Base-by-base conservation (phyloP, 2,797 vertebrate species). In the Chaenodraco wilsoni region DNA sequence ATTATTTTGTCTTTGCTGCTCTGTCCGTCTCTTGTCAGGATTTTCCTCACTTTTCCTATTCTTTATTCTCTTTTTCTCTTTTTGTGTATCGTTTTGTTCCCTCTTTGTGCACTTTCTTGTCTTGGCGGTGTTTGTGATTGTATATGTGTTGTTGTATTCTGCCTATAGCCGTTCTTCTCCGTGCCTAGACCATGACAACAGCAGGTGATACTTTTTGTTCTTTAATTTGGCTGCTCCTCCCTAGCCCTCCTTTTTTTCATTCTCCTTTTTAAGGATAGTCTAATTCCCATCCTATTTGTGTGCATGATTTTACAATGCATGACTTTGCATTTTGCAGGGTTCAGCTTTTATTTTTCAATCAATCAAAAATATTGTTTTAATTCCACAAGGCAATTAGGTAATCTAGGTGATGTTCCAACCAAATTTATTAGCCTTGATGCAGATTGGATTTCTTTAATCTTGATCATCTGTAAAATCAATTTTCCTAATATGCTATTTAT, bases 181-280 rank as follows among this genome's bases (percentile, higher is more conserved):
- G 91, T 98, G 95, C 96, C 95, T 98, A 96, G 98, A 99, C 91
- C 95, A 96, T 95, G 98, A 99, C 96, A 97, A 97, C 96, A 97
- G 98, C 98, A 99, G 98, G 98, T 99, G 97, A 99, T 95, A 82
- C 84, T 95, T 85, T 88, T 94, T 90, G 90, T 94, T 95, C 85
- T 88, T 94, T 89, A 91, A 94, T 90, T 91, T 94, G 92, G 89
- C 83, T 92, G 72, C 79, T 74, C 43, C 33, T 79, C 57, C 3
- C 3, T 73, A 33, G 9, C 13, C 21, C 60, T 40, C 37, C 14
- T 46, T 62, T 72, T 74, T 73, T 74, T 69, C 65, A 58, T 51
- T 61, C 44, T 56, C 49, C 48, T 17, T 63, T 74, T 73, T 31
- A 72, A 45, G 14, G 0, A 55, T 33, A 11, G 40, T 62, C 27